These are phyloP conservation scores for Harpalus rufipes DNA, from an alignment of 2,888 invertebrate species.

Conservation along the genomic window DNA sequence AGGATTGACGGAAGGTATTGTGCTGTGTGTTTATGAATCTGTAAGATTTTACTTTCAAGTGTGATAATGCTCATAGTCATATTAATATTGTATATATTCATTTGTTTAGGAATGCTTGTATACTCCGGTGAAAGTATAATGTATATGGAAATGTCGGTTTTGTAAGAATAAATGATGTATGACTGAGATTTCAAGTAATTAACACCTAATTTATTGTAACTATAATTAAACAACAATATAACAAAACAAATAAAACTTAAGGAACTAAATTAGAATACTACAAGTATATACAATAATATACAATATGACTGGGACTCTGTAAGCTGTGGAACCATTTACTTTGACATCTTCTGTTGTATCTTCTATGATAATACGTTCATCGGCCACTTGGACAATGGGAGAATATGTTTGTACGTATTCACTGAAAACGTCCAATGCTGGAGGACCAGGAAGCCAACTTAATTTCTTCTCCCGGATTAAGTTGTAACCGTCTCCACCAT, in stretches of 20 bases:
- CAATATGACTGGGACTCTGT: constrained; percentile 7
- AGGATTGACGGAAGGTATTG: no score
- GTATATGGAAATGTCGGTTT: no score
- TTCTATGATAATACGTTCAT: constrained; percentile 76
- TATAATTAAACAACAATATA: not conserved
- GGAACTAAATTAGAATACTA: not conserved
- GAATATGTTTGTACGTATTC: constrained; percentile 77
- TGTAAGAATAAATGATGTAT: no score
- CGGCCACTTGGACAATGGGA: constrained; percentile 77
- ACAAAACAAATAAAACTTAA: not conserved
- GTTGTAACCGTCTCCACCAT: constrained; percentile 84
- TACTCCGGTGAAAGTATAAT: no score
- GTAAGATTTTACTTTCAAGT: no score
- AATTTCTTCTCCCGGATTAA: constrained; percentile 77
- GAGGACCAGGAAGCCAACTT: constrained; percentile 76
- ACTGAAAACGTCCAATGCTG: constrained; percentile 79
- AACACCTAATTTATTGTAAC: not conserved
- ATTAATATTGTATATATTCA: no score
- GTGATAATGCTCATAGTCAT: no score
- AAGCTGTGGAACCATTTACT: not conserved
- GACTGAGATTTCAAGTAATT: no score
- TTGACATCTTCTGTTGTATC: not conserved
- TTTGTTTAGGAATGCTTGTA: no score
- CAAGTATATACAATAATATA: constrained; percentile 23
- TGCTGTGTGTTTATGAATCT: no score